Base-by-base conservation (phyloP, 2,888 invertebrate species). In the Spatulosminthurus flaviceps region DNA sequence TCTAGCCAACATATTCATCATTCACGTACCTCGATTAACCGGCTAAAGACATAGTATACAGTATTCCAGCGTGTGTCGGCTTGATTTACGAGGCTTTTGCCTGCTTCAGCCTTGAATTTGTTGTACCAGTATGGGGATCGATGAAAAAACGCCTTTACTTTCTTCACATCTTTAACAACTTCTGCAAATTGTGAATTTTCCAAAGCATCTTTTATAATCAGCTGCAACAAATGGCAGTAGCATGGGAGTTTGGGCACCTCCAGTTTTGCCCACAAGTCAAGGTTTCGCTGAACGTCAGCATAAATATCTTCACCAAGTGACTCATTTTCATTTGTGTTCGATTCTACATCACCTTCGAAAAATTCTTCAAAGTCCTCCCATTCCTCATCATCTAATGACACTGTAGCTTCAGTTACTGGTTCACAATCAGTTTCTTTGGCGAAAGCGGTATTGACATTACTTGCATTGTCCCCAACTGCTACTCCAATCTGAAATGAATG, bases 61-160 rank as follows among this genome's bases (percentile, higher is more conserved):
- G 71, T 41, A 19, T 42, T 71, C 41, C 71, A 71, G 1, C 71
- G 71, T 34, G 71, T 71, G n/a, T 41, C 11, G n/a, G 21, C 71
- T 42, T 71, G 71, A 4, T 41, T n/a, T 71, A 24, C 26, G 7
- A 71, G 7, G 1, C 71, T 42, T 11, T 34, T 71, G 11, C 29
- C 29, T 42, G 71, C 71, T 11, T 13, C 1, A 5, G n/a, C 19
- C 26, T 71, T 71, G 42, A 71, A 71, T 7, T 71, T 9, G 13
- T 71, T 41, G 21, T 71, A 71, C 71, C 71, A 71, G 21, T 22
- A 71, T 13, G 41, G 41, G 1, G 42, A 71, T 9, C 4, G 11
- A 21, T 42, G 71, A 24, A 71, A 71, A 21, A 42, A 71, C 21
- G 13, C 1, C 22, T 71, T 71, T 5, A 71, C 2, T 13, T 21